phyloP scores from a whole-genome alignment of 1,140 invertebrate genomes.

The Drosophila micromelanica region DNA sequence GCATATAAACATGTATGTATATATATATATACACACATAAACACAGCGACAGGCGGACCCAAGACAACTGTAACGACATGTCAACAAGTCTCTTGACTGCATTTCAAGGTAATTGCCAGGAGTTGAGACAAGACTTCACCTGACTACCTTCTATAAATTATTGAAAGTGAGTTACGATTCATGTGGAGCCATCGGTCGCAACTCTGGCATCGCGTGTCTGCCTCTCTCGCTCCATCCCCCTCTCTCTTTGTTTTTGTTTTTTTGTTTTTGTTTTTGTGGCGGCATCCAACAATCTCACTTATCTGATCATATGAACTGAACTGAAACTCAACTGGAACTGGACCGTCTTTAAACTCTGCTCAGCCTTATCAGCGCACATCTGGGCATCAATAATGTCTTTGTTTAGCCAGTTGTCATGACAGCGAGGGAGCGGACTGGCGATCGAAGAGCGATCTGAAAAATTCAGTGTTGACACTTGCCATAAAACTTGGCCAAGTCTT shows the following conservation, averaged over 20 bases:
- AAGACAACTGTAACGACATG: conserved; percentile 52
- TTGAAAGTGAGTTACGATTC: conserved; percentile 61
- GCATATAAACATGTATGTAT: conserved; percentile 20
- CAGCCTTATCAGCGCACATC: conserved; percentile 69
- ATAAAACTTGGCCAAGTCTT: conserved; percentile 59
- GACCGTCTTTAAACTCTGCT: conserved; percentile 46
- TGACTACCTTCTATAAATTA: conserved; percentile 81
- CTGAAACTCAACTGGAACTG: conserved; percentile 28
- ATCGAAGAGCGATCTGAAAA: conserved; percentile 47
- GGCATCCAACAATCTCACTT: conserved; percentile 22
- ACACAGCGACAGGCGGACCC: not conserved
- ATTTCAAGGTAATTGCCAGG: conserved; percentile 78
- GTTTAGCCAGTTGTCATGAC: conserved; percentile 63
- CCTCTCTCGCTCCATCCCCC: not conserved
- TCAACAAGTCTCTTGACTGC: conserved; percentile 78
- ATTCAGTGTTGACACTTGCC: conserved; percentile 78
- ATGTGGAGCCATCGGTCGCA: conserved; percentile 43
- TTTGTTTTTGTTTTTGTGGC: conserved; percentile 2
- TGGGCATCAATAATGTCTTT: conserved; percentile 81
- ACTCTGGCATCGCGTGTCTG: conserved; percentile 44
- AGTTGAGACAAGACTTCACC: conserved; percentile 68
- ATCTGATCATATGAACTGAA: conserved; percentile 39
- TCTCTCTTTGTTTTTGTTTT: not conserved
- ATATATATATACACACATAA: not conserved
- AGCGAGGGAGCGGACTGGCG: conserved; percentile 10